Base-by-base conservation (phyloP, 2,888 invertebrate species). In the Hymenopus coronatus region DNA sequence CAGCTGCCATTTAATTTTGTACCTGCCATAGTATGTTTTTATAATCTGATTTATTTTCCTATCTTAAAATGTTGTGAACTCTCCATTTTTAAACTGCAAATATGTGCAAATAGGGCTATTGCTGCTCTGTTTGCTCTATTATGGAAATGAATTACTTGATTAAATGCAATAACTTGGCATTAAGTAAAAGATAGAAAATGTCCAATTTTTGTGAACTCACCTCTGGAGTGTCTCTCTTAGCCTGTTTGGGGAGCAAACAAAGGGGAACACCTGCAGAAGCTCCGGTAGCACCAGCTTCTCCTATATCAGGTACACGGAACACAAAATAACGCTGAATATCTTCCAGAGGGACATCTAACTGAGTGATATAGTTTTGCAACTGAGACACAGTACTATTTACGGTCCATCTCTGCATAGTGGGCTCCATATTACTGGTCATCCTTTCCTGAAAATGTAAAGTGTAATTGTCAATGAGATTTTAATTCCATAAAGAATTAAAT, bases 351-450 rank as follows among this genome's bases (percentile, higher is more conserved):
- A 90, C 89, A 84, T 90, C 90, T 28, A 91, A 84, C 40, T 89
- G 88, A 33, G 89, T 84, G 81, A 91, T 88, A 89, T 91, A 91
- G 30, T 89, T 90, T 25, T 91, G 90, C 81, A 92, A 89, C 30
- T 91, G 91, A 14, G 90, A 89, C n/a, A 92, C 84, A 28, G 91
- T 91, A 87, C 90, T 90, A 28, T 89, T 91, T 7, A 91, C 91
- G 91, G 93, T 93, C 93, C 93, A 93, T 85, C 92, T 92, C 89
- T 93, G 93, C 33, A 93, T 92, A 46, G 91, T 90, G 4, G 93
- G 93, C 89, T 93, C 93, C 87, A 93, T 91, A 25, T 93, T 93
- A 81, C 91, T 91, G 20, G 93, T 92, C 89, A 93, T 90, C 88
- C 91, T 91, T 27, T 91, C 91, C 93, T 93, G 89, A 83, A 91